Conservation (phyloP, 2,888 invertebrate genomes). For the Dioctria linearis region DNA sequence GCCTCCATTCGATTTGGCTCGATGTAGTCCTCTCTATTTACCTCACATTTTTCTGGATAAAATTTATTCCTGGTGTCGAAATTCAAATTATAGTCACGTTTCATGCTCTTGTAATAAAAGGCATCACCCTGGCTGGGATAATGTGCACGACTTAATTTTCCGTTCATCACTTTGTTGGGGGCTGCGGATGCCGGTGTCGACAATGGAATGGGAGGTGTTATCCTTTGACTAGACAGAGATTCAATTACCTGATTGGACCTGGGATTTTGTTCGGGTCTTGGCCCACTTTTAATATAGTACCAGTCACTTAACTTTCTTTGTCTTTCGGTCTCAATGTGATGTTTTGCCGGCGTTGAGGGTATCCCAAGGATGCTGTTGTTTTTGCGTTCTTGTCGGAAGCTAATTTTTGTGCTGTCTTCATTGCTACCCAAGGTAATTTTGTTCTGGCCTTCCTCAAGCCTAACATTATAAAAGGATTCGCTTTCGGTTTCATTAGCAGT, state of each 20-base stretch:
- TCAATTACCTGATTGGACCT: slow-evolving; percentile 14
- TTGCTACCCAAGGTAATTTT: slow-evolving; percentile 16
- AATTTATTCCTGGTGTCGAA: slow-evolving; percentile 49
- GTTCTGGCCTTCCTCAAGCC: background rate
- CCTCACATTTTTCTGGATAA: slow-evolving; percentile 26
- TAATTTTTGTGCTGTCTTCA: slow-evolving; percentile 18
- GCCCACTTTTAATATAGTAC: slow-evolving; percentile 60
- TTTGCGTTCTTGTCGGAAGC: background rate
- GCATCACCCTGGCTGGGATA: background rate
- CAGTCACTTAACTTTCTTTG: slow-evolving; percentile 59
- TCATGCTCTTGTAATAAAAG: slow-evolving; percentile 9
- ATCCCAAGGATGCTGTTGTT: slow-evolving; percentile 5
- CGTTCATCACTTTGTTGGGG: background rate
- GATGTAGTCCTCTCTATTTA: background rate
- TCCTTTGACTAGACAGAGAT: slow-evolving; percentile 46
- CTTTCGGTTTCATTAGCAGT: background rate
- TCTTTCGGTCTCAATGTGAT: slow-evolving; percentile 53
- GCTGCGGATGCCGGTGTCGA: slow-evolving; percentile 26
- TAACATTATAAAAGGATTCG: background rate
- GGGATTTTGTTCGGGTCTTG: slow-evolving; percentile 54
- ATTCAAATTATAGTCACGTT: slow-evolving; percentile 50
- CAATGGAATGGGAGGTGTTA: background rate
- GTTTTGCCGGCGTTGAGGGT: background rate
- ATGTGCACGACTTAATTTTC: slow-evolving; percentile 31
- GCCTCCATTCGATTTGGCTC: background rate